Conservation (phyloP, 2,113 vertebrate species). For the Desmodus rotundus region DNA sequence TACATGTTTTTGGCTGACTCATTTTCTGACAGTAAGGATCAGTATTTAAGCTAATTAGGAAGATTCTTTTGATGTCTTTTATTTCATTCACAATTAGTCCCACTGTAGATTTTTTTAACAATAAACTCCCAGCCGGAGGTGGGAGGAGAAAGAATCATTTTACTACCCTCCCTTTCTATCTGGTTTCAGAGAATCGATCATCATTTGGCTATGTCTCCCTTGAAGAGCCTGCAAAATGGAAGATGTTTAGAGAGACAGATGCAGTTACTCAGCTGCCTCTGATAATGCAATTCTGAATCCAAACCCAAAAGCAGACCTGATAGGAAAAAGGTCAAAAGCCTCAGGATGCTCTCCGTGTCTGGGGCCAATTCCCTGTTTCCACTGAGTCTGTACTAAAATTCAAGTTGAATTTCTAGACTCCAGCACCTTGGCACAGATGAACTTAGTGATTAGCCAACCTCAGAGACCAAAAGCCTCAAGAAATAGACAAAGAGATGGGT, state of each 20-base stretch:
- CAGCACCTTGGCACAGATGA: not conserved
- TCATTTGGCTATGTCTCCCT: not conserved
- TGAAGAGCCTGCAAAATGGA: not conserved
- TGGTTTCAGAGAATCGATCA: constrained; percentile 42
- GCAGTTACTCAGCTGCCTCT: not conserved
- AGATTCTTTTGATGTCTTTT: constrained; percentile 66
- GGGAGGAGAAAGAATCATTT: constrained; percentile 28
- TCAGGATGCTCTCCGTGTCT: not conserved
- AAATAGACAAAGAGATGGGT: not conserved
- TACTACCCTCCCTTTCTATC: not conserved
- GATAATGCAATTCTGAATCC: not conserved
- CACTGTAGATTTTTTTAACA: not conserved
- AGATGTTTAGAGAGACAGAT: not conserved
- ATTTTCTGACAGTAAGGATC: constrained; percentile 63
- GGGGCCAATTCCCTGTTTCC: not conserved
- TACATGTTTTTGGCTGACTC: constrained; percentile 63
- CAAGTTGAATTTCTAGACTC: not conserved
- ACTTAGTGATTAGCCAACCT: not conserved
- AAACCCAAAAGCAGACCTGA: not conserved
- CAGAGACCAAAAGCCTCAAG: not conserved
- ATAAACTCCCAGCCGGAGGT: constrained; percentile 35
- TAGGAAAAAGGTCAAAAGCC: not conserved
- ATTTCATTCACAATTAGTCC: constrained; percentile 63
- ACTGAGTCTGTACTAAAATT: not conserved
- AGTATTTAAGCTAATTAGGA: constrained; percentile 68